These are phyloP conservation scores for Capreolus pygargus DNA, from an alignment of 2,113 vertebrate genomes.

Conservation along the genomic window DNA sequence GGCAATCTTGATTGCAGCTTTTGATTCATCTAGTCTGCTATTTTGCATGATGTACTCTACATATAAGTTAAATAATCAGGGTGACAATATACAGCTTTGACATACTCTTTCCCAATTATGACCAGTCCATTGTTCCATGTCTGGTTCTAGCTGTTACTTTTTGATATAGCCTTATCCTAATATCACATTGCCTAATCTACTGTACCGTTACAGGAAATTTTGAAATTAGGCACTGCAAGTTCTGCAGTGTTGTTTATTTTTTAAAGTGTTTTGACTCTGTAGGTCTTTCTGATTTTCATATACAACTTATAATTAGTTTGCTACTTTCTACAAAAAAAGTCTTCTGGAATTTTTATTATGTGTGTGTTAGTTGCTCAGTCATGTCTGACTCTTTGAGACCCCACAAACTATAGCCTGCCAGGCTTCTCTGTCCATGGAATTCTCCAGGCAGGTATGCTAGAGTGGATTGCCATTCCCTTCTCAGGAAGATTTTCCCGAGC, in stretches of 20 bases:
- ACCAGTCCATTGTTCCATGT: background rate
- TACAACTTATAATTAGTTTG: background rate
- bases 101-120: background rate
- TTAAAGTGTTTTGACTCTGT: background rate
- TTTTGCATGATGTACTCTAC: background rate
- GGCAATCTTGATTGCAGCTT: background rate
- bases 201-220: background rate
- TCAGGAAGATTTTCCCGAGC: rapidly evolving
- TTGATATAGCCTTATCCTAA: background rate
- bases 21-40: background rate
- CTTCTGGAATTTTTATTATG: background rate
- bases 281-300: background rate
- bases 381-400: background rate
- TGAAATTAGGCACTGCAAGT: background rate
- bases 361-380: background rate
- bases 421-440: background rate
- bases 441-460: background rate
- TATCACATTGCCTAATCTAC: background rate
- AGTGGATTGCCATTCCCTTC: background rate
- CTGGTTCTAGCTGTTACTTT: background rate
- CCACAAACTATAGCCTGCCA: background rate
- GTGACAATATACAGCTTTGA: background rate
- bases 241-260: background rate
- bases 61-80: background rate
- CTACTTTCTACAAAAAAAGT: background rate